Percentiles rank a stretch among this genome's conserved stretches.
Conservation (phyloP, 1,140 invertebrate genomes). For the Schlechtendalia chinensis region DNA sequence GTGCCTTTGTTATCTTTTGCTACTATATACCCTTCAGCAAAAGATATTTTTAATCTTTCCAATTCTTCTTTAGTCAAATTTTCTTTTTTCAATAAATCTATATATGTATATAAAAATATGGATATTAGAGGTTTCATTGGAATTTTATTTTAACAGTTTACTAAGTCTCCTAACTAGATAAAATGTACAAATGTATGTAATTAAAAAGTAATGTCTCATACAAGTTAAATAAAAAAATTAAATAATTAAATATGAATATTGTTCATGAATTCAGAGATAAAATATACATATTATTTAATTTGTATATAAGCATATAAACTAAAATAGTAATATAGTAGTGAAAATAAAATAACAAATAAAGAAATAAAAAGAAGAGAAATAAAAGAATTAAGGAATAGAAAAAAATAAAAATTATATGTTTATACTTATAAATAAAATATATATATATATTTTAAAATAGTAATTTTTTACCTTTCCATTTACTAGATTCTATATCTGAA, state of each 20-base stretch:
- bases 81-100: constrained; percentile 18
- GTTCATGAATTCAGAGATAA: too few species aligned
- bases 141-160: not conserved
- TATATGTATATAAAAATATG: not conserved
- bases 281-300: too few species aligned
- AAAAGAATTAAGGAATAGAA: too few species aligned
- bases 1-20: constrained; percentile 62
- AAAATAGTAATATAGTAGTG: too few species aligned
- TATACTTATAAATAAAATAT: not conserved
- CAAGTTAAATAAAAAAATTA: too few species aligned
- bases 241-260: too few species aligned
- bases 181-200: too few species aligned
- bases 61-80: constrained; percentile 58
- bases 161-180: too few species aligned
- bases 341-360: too few species aligned
- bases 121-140: not conserved
- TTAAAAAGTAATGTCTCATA: too few species aligned
- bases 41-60: constrained; percentile 78
- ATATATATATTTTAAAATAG: not conserved
- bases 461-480: constrained; percentile 11
- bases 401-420: not conserved
- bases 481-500: constrained; percentile 18
- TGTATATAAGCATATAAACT: too few species aligned
- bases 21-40: constrained; percentile 84
- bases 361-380: too few species aligned